Percentiles rank a stretch among this genome's conserved stretches.
phyloP scores from a whole-genome alignment of 2,888 invertebrate species.

The Morpho helenor region DNA sequence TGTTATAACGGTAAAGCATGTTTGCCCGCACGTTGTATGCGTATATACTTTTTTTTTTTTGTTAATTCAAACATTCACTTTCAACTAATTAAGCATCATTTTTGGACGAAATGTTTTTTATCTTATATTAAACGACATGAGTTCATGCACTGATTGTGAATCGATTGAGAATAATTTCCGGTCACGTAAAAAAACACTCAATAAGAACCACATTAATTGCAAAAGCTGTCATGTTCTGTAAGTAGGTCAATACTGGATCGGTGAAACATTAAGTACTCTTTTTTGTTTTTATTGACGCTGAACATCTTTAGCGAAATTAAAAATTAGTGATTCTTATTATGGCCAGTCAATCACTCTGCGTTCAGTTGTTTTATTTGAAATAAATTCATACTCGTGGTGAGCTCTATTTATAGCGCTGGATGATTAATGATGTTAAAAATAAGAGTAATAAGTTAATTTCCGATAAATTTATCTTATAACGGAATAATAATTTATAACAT shows the following conservation, averaged over 20 bases:
- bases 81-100: slow-evolving; percentile 16
- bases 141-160: neutral
- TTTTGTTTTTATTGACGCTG: slow-evolving; percentile 3
- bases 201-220: slow-evolving; percentile 9
- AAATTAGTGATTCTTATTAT: slow-evolving; percentile 1
- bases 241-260: slow-evolving; percentile 2
- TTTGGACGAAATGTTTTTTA: slow-evolving; percentile 15
- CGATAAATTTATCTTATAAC: slow-evolving; percentile 14
- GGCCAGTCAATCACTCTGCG: neutral
- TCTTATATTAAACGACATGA: neutral
- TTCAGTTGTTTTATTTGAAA: slow-evolving; percentile 4
- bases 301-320: slow-evolving; percentile 2
- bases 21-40: slow-evolving; percentile 34
- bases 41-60: slow-evolving; percentile 21
- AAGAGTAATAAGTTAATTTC: slow-evolving; percentile 8
- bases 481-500: slow-evolving; percentile 26
- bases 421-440: slow-evolving; percentile 9
- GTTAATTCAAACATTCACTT: slow-evolving; percentile 16
- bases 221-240: slow-evolving; percentile 2
- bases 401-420: slow-evolving; percentile 3
- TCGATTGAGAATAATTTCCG: slow-evolving; percentile 11
- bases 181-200: slow-evolving; percentile 2
- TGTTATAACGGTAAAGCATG: slow-evolving; percentile 58
- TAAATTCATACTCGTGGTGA: slow-evolving; percentile 5
- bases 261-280: slow-evolving; percentile 3